Evolutionary conservation across 2,888 invertebrate species (phyloP), one percentile per base, ranked within the genome.

Genomic region (Lathronympha strigana): DNA sequence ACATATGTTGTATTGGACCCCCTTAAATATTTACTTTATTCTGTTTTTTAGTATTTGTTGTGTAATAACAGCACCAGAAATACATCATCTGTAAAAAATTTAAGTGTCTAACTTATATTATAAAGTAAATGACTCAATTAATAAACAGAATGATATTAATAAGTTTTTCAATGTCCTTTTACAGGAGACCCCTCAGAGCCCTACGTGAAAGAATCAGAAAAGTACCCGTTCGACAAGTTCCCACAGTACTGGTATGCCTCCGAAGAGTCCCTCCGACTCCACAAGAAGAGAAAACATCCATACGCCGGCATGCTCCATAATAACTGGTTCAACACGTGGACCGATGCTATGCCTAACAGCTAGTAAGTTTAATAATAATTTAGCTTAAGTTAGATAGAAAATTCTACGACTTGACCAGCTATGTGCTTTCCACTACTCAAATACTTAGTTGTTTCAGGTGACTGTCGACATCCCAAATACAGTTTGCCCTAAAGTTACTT

Each of bases 221-320:
- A 84, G 33, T 91, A 82, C 25, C 83, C 90, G 0, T 89, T 83
- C 67, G 87, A 89, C 72, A 86, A 85, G 40, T 88, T 69, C 71
- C 91, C 91, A 0, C 91, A 92, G 51, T 88, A 80, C 67, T 92
- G 90, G 90, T 92, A 90, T 63, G 90, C 91, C 0, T 88, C 88
- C 0, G 91, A 92, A 38, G 91, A 92, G 28, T 92, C 91, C 0
- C 74, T 92, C 0, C 69, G 90, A 0, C 75, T 91, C 0, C 91
- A 92, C 71, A 90, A 90, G 71, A 92, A 92, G 21, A 66, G 91
- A 9, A 92, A 92, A 78, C 91, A 92, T 4, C 90, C 91, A 0
- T 90, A 92, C 69, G 80, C 90, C 0, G 91, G 81, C 38, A 81
- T 91, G 84, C 86, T 82, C 4, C 86, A 88, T 25, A 75, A 81